phyloP scores from a whole-genome alignment of 2,797 vertebrate species.

The Dendrocincla fuliginosa region DNA sequence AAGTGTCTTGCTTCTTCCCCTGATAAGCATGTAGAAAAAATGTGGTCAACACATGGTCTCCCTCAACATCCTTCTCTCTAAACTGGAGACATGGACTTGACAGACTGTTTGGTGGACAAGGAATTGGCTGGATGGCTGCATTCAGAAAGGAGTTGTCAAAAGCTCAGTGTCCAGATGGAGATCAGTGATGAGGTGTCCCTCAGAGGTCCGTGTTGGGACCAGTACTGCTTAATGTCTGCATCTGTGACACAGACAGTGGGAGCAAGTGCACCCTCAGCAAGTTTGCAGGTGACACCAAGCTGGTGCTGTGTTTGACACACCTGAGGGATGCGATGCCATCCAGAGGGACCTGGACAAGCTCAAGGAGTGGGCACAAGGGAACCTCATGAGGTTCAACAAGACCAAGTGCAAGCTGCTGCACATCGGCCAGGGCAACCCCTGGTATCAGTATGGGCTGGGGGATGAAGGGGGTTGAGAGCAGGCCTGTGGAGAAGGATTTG shows the following conservation, averaged over 20 bases:
- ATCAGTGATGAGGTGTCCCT: no score
- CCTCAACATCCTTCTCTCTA: neutral
- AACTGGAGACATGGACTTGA: neutral
- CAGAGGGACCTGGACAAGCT: neutral
- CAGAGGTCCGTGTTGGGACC: rapidly evolving
- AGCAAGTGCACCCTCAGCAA: neutral
- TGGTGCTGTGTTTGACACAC: rapidly evolving
- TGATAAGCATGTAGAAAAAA: neutral
- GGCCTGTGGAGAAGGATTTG: neutral
- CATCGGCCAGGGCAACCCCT: rapidly evolving
- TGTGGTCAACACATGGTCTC: rapidly evolving
- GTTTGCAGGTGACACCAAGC: neutral
- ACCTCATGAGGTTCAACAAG: rapidly evolving
- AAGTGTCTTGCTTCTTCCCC: neutral
- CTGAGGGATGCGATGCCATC: neutral
- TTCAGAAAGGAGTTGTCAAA: neutral
- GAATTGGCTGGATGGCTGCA: rapidly evolving
- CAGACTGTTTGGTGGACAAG: rapidly evolving
- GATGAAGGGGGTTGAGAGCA: neutral
- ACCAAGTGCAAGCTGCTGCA: neutral
- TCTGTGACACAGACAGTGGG: neutral
- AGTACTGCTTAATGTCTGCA: neutral
- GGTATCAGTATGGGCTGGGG: rapidly evolving
- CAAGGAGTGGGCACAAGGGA: rapidly evolving
- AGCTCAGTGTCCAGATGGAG: neutral